Evolutionary conservation across 2,888 invertebrate species (phyloP).

Genomic region (Drosophila histrio): DNA sequence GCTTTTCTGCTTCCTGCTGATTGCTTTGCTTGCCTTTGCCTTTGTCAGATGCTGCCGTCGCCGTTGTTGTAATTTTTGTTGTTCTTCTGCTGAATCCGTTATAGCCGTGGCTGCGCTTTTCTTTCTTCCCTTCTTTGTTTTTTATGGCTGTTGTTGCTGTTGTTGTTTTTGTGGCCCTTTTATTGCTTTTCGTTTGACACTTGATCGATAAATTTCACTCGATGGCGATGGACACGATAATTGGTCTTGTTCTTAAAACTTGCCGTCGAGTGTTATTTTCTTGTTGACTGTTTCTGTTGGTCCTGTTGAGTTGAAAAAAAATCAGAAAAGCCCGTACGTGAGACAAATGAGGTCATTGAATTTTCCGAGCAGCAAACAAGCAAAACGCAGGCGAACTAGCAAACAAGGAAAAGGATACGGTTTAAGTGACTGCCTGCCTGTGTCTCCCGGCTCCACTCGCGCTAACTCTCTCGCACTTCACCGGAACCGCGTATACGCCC

Average conservation of each 20-base stretch:
- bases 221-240: conserved; percentile 38
- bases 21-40: conserved; percentile 25
- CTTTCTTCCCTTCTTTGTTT: conserved; percentile 2
- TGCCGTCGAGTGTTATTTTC: conserved; percentile 50
- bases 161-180: conserved; percentile 1
- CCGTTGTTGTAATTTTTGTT: conserved; percentile 23
- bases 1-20: conserved; percentile 33
- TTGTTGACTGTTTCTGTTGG: conserved; percentile 41
- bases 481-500: conserved; percentile 66
- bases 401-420: conserved; percentile 45
- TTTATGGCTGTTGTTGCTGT: neutral
- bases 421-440: conserved; percentile 34
- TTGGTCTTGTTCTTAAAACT: conserved; percentile 38
- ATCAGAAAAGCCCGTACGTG: conserved; percentile 61
- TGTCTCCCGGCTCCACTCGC: conserved; percentile 42
- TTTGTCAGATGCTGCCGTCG: conserved; percentile 32
- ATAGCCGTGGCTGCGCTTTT: conserved; percentile 25
- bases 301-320: conserved; percentile 40
- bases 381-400: conserved; percentile 21
- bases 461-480: conserved; percentile 40
- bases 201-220: conserved; percentile 44
- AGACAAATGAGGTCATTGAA: conserved; percentile 80
- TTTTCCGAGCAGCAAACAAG: conserved; percentile 53
- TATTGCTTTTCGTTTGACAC: conserved; percentile 23
- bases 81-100: conserved; percentile 29